These are phyloP conservation scores for Ceratothoa steindachneri DNA, from an alignment of 2,888 invertebrate species.

Conservation along the genomic window DNA sequence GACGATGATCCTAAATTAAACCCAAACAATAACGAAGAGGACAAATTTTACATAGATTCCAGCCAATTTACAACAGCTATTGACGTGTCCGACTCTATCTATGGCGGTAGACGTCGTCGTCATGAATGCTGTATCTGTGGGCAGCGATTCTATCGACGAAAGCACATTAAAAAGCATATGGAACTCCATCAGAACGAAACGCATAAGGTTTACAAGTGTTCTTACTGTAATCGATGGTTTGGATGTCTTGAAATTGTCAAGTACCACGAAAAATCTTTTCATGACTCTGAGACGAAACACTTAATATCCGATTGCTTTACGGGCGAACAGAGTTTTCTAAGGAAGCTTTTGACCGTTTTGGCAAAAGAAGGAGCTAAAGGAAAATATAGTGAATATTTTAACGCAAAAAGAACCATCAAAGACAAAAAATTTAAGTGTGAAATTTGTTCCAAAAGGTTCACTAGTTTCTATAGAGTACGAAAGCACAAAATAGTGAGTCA, in stretches of 20 bases:
- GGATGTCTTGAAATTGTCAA: neutral
- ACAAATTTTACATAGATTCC: neutral
- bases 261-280: neutral
- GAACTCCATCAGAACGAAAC: neutral
- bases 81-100: neutral
- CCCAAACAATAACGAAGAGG: neutral
- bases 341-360: neutral
- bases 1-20: too few relatives aligned
- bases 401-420: neutral
- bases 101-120: neutral
- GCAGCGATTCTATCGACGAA: neutral
- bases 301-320: neutral
- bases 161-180: neutral
- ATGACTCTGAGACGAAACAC: neutral
- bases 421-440: slow-evolving; percentile 4
- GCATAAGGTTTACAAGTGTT: neutral
- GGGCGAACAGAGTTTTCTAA: neutral
- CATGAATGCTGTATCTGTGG: neutral
- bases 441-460: slow-evolving; percentile 4
- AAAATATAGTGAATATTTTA: neutral
- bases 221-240: neutral
- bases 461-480: neutral
- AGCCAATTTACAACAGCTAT: neutral
- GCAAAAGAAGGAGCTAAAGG: slow-evolving; percentile 6
- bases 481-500: slow-evolving; percentile 1